Evolutionary conservation across 2,888 invertebrate genomes (phyloP).

Genomic region (Nymphalis polychloros): DNA sequence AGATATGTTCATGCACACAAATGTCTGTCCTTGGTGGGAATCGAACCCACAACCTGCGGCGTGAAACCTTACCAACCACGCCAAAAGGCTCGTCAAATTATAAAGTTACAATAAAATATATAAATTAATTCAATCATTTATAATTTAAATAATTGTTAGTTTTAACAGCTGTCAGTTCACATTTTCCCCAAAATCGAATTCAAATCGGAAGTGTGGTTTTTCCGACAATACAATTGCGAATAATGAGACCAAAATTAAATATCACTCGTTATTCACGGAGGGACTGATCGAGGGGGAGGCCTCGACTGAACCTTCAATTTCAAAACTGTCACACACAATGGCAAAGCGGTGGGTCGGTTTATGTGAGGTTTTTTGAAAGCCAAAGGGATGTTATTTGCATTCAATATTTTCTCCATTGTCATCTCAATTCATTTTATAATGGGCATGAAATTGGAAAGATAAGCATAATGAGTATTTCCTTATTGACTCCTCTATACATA

Average conservation of each 20-base stretch:
- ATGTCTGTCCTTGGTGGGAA: too few species aligned
- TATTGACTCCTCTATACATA: constrained; percentile 7
- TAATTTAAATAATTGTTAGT: too few species aligned
- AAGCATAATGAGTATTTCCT: background rate
- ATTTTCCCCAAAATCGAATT: constrained; percentile 13
- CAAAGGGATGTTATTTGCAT: constrained; percentile 18
- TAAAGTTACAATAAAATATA: too few species aligned
- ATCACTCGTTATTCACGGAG: constrained; percentile 47
- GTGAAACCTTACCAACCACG: too few species aligned
- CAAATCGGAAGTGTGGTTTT: constrained; percentile 16
- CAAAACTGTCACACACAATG: constrained; percentile 61
- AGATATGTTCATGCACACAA: too few species aligned
- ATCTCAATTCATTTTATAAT: background rate
- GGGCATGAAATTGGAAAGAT: background rate
- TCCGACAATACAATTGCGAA: constrained; percentile 27
- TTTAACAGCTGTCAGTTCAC: background rate
- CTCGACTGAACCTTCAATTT: constrained; percentile 66
- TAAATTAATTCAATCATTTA: too few species aligned
- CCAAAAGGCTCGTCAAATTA: too few species aligned
- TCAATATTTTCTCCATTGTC: constrained; percentile 14
- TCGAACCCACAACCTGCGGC: too few species aligned
- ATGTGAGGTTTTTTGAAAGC: constrained; percentile 29
- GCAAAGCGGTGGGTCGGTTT: constrained; percentile 7
- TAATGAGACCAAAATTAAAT: constrained; percentile 40
- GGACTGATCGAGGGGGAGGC: constrained; percentile 48